Evolutionary conservation across 2,888 invertebrate species (phyloP).

Genomic region (Orchesella flavescens): DNA sequence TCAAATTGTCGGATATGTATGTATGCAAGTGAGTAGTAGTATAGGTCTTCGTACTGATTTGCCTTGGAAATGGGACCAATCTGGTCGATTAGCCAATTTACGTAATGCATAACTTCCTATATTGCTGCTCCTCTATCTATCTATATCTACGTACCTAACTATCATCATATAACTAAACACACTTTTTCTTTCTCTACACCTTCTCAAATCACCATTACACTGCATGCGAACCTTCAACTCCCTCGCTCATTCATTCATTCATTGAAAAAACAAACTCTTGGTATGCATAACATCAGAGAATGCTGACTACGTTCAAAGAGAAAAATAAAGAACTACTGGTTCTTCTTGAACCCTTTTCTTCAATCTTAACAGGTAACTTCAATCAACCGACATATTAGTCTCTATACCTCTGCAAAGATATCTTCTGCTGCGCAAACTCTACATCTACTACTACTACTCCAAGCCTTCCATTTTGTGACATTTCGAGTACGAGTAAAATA

Average conservation of each 20-base stretch:
- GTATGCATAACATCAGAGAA: slow-evolving; percentile 27
- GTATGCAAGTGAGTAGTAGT: neutral
- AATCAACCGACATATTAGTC: slow-evolving; percentile 44
- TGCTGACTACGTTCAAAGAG: slow-evolving; percentile 34
- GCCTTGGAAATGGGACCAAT: neutral
- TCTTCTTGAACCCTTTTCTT: slow-evolving; percentile 59
- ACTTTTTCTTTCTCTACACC: slow-evolving; percentile 51
- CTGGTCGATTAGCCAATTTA: slow-evolving; percentile 15
- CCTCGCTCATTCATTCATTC: slow-evolving; percentile 62
- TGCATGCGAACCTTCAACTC: slow-evolving; percentile 49
- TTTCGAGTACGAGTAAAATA: too few species aligned
- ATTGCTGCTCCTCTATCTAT: neutral
- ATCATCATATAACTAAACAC: slow-evolving; percentile 30
- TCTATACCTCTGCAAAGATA: neutral
- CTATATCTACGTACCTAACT: slow-evolving; percentile 14
- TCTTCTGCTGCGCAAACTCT: neutral
- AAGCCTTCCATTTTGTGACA: too few species aligned
- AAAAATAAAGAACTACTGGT: slow-evolving; percentile 52
- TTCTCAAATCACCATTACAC: slow-evolving; percentile 17
- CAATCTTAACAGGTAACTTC: slow-evolving; percentile 40
- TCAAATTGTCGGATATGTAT: too few species aligned
- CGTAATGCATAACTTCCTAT: slow-evolving; percentile 18
- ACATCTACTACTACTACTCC: slow-evolving; percentile 7
- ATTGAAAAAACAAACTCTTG: slow-evolving; percentile 54
- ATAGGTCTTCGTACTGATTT: neutral